Conservation (phyloP, 2,113 vertebrate species). For the Ailuropoda melanoleuca region DNA sequence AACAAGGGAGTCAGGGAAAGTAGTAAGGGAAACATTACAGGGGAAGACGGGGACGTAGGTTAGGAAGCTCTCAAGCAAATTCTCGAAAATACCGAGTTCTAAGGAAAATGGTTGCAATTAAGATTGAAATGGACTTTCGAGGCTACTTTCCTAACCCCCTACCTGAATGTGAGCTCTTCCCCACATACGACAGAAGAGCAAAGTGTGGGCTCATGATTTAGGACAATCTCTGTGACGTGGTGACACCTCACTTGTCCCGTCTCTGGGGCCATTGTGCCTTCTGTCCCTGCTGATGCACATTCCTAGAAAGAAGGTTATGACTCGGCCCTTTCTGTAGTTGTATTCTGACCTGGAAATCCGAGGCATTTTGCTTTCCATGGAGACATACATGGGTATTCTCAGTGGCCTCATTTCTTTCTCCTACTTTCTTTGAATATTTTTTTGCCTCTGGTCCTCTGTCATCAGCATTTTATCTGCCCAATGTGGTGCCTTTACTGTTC, state of each 20-base stretch:
- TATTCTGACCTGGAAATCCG: not conserved
- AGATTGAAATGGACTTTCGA: not conserved
- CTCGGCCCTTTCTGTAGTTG: not conserved
- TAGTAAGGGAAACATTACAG: not conserved
- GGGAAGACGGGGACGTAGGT: not conserved
- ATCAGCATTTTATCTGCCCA: constrained; percentile 45
- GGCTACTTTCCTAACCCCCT: not conserved
- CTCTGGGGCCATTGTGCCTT: not conserved
- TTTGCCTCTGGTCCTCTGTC: not conserved
- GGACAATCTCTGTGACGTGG: not conserved
- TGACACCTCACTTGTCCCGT: not conserved
- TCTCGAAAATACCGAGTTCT: not conserved
- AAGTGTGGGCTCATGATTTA: rapidly evolving
- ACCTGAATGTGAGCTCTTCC: not conserved
- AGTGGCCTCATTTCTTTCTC: constrained; percentile 13
- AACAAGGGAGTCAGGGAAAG: not conserved
- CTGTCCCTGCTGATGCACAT: not conserved
- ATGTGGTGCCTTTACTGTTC: not conserved
- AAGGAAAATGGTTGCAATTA: not conserved
- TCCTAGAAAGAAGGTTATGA: not conserved
- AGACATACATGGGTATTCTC: not conserved
- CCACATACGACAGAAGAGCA: not conserved
- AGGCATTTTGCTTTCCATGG: not conserved
- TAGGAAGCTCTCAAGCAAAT: not conserved
- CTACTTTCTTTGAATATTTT: constrained; percentile 40